Conservation (phyloP, 2,888 invertebrate species). For the Fragum sueziense region DNA sequence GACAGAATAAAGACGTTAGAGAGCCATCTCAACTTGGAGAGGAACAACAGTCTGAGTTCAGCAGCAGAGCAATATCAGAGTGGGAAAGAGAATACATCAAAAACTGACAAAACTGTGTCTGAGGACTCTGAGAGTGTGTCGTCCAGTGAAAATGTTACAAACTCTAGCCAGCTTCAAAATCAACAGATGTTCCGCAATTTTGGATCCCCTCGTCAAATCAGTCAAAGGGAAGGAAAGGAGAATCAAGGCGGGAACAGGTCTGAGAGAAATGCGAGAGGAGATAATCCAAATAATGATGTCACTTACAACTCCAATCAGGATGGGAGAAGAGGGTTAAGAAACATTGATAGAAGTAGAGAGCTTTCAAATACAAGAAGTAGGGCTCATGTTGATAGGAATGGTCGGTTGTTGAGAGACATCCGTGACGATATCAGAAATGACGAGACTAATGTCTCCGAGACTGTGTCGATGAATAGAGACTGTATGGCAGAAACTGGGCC, state of each 20-base stretch:
- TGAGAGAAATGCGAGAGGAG: neutral
- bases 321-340: neutral
- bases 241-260: neutral
- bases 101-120: neutral
- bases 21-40: neutral
- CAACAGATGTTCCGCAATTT: conserved; percentile 1
- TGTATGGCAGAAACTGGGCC: neutral
- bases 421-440: neutral
- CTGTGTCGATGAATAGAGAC: neutral
- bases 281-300: neutral
- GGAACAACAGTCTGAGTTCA: neutral
- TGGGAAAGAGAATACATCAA: neutral
- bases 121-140: conserved; percentile 28
- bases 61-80: neutral
- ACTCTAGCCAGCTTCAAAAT: neutral
- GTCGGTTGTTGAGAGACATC: neutral
- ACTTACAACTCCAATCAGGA: neutral
- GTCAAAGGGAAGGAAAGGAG: neutral
- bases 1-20: conserved; percentile 28
- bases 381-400: neutral
- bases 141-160: conserved; percentile 25
- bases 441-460: neutral
- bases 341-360: neutral
- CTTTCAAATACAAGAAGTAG: neutral
- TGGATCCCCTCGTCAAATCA: neutral